Evolutionary conservation across 2,797 vertebrate genomes (phyloP).

Genomic region (Pachyuromys duprasi): DNA sequence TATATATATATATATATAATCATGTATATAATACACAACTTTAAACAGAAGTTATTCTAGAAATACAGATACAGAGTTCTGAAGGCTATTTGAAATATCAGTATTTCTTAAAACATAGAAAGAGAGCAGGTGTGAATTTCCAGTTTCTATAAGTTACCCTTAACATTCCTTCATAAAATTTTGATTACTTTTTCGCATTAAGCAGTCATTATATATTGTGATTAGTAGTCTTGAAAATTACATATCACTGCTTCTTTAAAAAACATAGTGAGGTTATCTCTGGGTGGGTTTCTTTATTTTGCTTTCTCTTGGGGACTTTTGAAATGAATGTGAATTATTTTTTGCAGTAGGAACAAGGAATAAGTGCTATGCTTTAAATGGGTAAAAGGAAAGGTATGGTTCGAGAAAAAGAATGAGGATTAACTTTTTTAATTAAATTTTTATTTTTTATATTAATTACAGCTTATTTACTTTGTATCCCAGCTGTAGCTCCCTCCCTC

Average conservation of each 20-base stretch:
- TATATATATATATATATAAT: too few species aligned
- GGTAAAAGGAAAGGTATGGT: neutral
- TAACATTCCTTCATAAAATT: constrained; percentile 43
- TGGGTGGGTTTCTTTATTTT: constrained; percentile 32
- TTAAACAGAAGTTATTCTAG: constrained; percentile 58
- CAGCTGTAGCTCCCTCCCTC: too few species aligned
- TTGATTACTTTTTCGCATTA: constrained; percentile 65
- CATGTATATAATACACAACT: neutral
- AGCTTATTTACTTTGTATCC: too few species aligned
- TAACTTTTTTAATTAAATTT: neutral
- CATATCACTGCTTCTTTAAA: constrained; percentile 45
- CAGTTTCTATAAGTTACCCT: constrained; percentile 53
- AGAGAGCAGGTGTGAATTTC: constrained; percentile 47
- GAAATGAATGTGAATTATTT: constrained; percentile 59
- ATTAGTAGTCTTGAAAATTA: constrained; percentile 64
- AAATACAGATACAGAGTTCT: constrained; percentile 58
- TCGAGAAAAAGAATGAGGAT: constrained; percentile 53
- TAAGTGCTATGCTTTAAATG: constrained; percentile 47
- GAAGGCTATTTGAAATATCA: constrained; percentile 44
- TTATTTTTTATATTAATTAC: too few species aligned
- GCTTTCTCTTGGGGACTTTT: constrained; percentile 62
- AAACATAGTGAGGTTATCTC: constrained; percentile 67
- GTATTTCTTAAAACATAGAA: constrained; percentile 56
- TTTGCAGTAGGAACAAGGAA: constrained; percentile 67
- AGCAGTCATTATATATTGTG: constrained; percentile 43